Conservation (phyloP, 2,888 invertebrate genomes). For the Belgica antarctica region DNA sequence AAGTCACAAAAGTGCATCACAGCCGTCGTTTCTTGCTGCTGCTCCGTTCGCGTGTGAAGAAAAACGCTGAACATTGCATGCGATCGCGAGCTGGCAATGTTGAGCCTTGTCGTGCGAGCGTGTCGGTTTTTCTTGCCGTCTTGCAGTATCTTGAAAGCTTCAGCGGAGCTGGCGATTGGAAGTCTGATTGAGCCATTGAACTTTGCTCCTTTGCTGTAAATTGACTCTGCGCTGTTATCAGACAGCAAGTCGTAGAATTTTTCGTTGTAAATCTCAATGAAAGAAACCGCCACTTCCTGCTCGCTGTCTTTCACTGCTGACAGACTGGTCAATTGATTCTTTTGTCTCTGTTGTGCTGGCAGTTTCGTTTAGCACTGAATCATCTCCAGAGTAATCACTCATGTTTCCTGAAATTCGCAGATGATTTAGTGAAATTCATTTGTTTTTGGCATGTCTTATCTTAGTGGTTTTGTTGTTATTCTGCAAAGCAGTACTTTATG, state of each 20-base stretch:
- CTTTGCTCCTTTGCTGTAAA: conserved; percentile 51
- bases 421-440: too few species aligned
- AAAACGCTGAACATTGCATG: conserved; percentile 58
- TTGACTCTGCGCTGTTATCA: conserved; percentile 49
- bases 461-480: too few species aligned
- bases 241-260: conserved; percentile 57
- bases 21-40: conserved; percentile 48
- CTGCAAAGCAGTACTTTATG: too few species aligned
- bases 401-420: too few species aligned
- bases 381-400: too few species aligned
- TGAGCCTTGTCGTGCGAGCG: conserved; percentile 57
- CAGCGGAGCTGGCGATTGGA: conserved; percentile 49
- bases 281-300: conserved; percentile 51
- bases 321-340: too few species aligned
- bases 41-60: conserved; percentile 46
- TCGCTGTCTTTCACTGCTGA: too few species aligned
- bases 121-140: conserved; percentile 56
- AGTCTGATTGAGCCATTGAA: conserved; percentile 48
- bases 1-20: conserved; percentile 58
- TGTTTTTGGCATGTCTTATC: too few species aligned
- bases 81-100: conserved; percentile 57
- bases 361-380: too few species aligned
- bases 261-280: conserved; percentile 59
- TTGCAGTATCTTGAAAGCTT: conserved; percentile 51
- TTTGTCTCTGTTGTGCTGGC: background rate